Evolutionary conservation across 2,888 invertebrate species (phyloP), one percentile per base, ranked within the genome.

Genomic region (Cartodere bifasciata): DNA sequence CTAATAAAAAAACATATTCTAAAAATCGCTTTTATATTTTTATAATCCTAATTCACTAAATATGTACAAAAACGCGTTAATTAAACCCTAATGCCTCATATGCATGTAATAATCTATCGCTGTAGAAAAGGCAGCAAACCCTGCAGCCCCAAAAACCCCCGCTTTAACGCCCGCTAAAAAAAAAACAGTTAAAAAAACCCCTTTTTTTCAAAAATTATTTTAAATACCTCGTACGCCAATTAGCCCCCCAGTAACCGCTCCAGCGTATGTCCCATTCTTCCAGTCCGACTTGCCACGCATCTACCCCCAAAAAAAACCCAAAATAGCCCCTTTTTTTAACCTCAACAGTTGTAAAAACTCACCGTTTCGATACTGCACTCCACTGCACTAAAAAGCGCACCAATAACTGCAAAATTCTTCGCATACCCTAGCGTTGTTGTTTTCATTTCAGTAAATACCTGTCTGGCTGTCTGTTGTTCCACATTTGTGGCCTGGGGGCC

Each of bases 51-150:
- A n/a, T n/a, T n/a, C n/a, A n/a, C n/a, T n/a, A n/a, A n/a, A n/a
- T n/a, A n/a, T n/a, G n/a, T n/a, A n/a, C n/a, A n/a, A n/a, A n/a
- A n/a, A n/a, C n/a, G 28, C 14, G 54, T 14, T 23, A 53, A 38
- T 20, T 38, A 17, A 9, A 17, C n/a, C 6, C 23, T 27, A 34
- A 15, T 30, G 31, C 23, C 60, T 49, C 28, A 52, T 60, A 47
- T 68, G 78, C 82, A 95, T 84, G 55, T 92, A 95, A 60, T 94
- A 95, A 60, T 98, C 98, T 46, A 98, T 95, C 0, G 76, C 79
- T 28, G 94, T 87, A 13, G 95, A 95, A 63, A 98, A 98, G 11
- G 87, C 86, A 28, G 97, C 97, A 67, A 98, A 98, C 7, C 97
- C 97, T 29, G 86, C 81, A 12, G 97, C 97, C 17, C 98, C 97